Conservation (phyloP, 2,113 vertebrate genomes). For the Crotalus helleri region DNA sequence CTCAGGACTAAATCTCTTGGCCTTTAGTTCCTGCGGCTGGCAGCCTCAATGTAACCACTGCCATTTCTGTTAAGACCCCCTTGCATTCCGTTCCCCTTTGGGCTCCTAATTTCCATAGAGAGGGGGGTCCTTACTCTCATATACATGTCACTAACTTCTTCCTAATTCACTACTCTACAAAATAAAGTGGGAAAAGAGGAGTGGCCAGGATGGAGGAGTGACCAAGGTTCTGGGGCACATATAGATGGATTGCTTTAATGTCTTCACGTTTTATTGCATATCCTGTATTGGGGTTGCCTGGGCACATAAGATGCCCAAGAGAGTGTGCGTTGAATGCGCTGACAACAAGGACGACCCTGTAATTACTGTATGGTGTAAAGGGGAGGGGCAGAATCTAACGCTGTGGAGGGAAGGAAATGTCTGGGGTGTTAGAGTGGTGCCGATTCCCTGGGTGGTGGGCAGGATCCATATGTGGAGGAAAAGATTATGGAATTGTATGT, state of each 20-base stretch:
- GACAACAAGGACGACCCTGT: background rate
- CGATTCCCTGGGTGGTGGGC: background rate
- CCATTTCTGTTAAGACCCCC: background rate
- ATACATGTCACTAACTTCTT: conserved; percentile 2
- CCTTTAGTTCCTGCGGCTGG: background rate
- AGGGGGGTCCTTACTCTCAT: background rate
- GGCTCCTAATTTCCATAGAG: background rate
- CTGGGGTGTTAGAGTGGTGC: background rate
- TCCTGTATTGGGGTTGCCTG: background rate
- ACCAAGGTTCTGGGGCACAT: background rate
- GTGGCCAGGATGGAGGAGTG: background rate
- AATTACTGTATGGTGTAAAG: background rate
- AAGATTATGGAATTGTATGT: background rate
- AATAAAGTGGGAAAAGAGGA: background rate
- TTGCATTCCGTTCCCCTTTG: background rate
- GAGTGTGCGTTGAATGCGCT: too few relatives aligned
- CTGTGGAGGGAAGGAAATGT: too few relatives aligned
- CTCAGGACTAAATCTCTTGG: background rate
- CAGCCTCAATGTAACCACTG: background rate
- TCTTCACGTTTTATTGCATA: background rate
- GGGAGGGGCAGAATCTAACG: background rate
- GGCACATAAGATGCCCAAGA: background rate
- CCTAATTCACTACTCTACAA: background rate
- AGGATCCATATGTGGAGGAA: background rate
- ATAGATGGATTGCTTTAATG: background rate